These are phyloP conservation scores for Drosophila ochracea DNA, from an alignment of 2,888 invertebrate genomes.

Conservation along the genomic window DNA sequence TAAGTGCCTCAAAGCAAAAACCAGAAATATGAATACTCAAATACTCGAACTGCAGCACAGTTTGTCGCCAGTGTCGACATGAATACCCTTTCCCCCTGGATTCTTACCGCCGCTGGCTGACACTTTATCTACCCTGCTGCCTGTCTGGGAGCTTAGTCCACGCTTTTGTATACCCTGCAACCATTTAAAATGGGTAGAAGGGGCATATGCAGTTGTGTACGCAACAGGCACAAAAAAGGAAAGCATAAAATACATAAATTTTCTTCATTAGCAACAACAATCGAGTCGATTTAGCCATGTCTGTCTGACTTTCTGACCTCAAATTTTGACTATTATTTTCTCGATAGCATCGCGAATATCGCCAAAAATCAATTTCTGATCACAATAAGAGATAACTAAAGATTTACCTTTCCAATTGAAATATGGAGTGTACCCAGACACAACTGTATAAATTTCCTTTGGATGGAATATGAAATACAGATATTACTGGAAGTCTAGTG, in stretches of 20 bases:
- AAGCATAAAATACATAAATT: background rate
- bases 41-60: conserved; percentile 2
- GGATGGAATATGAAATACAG: background rate
- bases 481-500: accelerated
- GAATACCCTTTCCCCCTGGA: background rate
- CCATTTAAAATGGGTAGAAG: background rate
- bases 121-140: conserved; percentile 3
- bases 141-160: conserved; percentile 34
- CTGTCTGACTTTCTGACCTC: too few species aligned
- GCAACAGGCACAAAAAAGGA: background rate
- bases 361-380: background rate
- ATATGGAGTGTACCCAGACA: background rate
- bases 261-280: background rate
- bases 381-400: background rate
- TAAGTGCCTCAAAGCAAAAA: conserved; percentile 8
- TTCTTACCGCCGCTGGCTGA: background rate
- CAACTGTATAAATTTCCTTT: background rate
- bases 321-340: too few species aligned
- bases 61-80: background rate
- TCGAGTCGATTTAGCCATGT: background rate
- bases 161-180: conserved; percentile 21
- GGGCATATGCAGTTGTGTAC: background rate
- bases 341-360: background rate
- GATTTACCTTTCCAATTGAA: too few species aligned
- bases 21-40: conserved; percentile 17